Percentiles rank a stretch among this genome's conserved stretches.
Conservation (phyloP, 2,888 invertebrate species). For the Chironomus riparius region DNA sequence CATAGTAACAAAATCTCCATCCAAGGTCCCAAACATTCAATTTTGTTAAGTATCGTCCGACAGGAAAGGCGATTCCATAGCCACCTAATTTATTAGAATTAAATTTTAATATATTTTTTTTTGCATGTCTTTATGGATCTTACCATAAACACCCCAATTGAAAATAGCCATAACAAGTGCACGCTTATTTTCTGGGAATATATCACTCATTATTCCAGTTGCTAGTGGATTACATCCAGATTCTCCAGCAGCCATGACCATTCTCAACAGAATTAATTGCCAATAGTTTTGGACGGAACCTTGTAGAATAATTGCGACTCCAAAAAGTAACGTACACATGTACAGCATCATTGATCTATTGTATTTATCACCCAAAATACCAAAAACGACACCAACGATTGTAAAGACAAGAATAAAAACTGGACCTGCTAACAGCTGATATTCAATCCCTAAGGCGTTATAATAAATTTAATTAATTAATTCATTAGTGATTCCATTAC, state of each 20-base stretch:
- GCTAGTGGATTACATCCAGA: constrained; percentile 81
- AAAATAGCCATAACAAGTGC: constrained; percentile 86
- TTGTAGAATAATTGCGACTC: constrained; percentile 74
- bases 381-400: constrained; percentile 74
- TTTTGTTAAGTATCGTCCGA: constrained; percentile 74
- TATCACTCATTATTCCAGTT: constrained; percentile 72
- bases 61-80: constrained; percentile 71
- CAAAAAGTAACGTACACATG: constrained; percentile 69
- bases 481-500: no score
- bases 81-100: constrained; percentile 35
- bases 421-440: constrained; percentile 87
- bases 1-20: constrained; percentile 76
- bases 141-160: constrained; percentile 94
- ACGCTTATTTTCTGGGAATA: constrained; percentile 70
- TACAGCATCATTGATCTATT: constrained; percentile 67
- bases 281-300: constrained; percentile 78
- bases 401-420: constrained; percentile 89
- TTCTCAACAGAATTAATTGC: constrained; percentile 77
- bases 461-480: no score
- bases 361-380: constrained; percentile 70
- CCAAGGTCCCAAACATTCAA: constrained; percentile 68
- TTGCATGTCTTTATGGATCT: constrained; percentile 46
- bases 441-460: constrained; percentile 84
- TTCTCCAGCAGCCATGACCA: constrained; percentile 80
- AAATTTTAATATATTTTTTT: not conserved